Conservation (phyloP, 2,113 vertebrate genomes). For the Perccottus glenii region DNA sequence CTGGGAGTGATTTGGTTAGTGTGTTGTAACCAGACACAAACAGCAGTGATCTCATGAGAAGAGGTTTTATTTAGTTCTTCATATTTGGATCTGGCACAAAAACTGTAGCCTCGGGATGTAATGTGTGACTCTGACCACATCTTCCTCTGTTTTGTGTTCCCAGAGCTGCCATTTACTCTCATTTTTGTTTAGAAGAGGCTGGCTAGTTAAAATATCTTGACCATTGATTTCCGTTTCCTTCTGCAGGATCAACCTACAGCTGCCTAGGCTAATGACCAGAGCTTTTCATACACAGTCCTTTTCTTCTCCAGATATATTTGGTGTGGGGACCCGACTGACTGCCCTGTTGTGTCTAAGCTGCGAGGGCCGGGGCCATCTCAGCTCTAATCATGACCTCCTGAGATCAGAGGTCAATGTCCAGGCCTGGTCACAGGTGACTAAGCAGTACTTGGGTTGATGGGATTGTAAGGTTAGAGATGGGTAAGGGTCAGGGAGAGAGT, state of each 20-base stretch:
- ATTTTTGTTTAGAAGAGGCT: conserved; percentile 44
- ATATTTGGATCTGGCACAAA: conserved; percentile 62
- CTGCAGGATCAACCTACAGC: conserved; percentile 30
- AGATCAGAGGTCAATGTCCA: conserved; percentile 56
- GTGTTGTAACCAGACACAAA: conserved; percentile 37
- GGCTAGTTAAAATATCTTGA: conserved; percentile 71
- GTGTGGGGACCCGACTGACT: conserved; percentile 41
- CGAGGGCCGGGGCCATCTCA: conserved; percentile 18
- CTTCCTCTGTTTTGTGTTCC: conserved; percentile 41
- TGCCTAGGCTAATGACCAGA: conserved; percentile 50
- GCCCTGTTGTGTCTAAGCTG: conserved; percentile 24
- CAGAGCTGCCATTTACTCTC: conserved; percentile 38
- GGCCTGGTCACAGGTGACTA: conserved; percentile 73
- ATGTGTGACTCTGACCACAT: conserved; percentile 37
- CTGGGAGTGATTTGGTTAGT: conserved; percentile 50
- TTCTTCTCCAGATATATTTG: conserved; percentile 39
- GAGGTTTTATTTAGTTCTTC: conserved; percentile 66
- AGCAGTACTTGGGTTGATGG: conserved; percentile 71
- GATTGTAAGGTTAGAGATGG: conserved; percentile 71
- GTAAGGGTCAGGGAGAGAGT: conserved; percentile 43
- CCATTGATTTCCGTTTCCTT: conserved; percentile 46
- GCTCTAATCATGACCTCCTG: conserved; percentile 58
- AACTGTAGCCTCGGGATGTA: conserved; percentile 35
- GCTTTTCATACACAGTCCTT: conserved; percentile 55
- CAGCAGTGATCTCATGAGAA: conserved; percentile 58